phyloP scores from a whole-genome alignment of 2,888 invertebrate species.

The Mantis religiosa region DNA sequence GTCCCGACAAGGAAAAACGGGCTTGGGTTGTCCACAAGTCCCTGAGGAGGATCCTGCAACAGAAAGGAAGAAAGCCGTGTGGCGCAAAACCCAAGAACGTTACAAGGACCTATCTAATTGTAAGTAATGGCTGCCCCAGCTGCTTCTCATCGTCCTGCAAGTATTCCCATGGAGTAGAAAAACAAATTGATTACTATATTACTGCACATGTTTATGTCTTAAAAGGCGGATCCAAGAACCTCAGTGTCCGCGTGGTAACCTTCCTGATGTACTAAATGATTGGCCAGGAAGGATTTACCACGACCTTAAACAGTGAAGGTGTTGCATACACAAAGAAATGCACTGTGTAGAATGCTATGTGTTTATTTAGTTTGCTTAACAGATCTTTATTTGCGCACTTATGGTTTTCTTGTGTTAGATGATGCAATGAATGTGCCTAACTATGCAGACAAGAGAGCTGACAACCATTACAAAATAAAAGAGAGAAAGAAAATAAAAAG shows the following conservation, averaged over 20 bases:
- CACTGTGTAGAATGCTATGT: neutral
- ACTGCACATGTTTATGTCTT: neutral
- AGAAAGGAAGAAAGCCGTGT: constrained; percentile 19
- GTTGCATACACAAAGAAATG: neutral
- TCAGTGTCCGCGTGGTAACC: neutral
- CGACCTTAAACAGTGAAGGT: neutral
- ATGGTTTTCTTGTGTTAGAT: neutral
- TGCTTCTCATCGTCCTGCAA: neutral
- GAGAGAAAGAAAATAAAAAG: neutral
- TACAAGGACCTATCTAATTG: constrained; percentile 15
- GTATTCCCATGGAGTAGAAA: neutral
- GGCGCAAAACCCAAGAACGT: constrained; percentile 24
- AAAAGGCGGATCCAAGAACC: neutral
- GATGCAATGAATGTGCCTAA: neutral
- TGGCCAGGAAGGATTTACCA: neutral
- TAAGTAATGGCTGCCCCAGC: neutral
- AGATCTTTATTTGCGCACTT: neutral
- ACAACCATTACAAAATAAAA: neutral
- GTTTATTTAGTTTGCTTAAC: neutral
- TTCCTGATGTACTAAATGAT: neutral
- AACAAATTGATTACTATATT: neutral
- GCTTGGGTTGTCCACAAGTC: constrained; percentile 48
- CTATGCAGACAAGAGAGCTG: neutral
- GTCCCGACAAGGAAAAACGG: constrained; percentile 58
- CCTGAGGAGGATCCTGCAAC: neutral